These are phyloP conservation scores for Lottia gigantea DNA, from an alignment of 2,888 invertebrate genomes.

Conservation along the genomic window DNA sequence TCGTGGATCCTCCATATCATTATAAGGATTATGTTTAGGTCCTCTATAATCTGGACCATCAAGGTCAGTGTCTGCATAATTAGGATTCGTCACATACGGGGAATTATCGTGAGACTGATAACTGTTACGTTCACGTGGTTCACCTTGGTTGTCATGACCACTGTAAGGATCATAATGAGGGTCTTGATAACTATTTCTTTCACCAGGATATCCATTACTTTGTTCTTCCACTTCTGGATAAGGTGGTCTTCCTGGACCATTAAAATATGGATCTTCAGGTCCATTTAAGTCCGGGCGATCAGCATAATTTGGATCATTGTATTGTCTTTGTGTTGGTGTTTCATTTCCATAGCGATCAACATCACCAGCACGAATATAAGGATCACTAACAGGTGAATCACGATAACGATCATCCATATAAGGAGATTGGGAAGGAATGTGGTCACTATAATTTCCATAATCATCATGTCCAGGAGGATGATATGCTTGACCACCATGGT, in stretches of 20 bases:
- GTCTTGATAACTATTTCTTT: conserved; percentile 37
- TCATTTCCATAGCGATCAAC: conserved; percentile 18
- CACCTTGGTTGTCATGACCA: conserved; percentile 16
- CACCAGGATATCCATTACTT: conserved; percentile 12
- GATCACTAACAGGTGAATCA: conserved; percentile 26
- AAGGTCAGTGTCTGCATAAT: conserved; percentile 1
- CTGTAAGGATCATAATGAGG: conserved; percentile 25
- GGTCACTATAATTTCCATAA: conserved; percentile 27
- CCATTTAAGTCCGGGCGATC: conserved; percentile 12
- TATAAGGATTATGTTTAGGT: not conserved
- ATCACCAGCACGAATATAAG: conserved; percentile 18
- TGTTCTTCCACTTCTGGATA: not conserved
- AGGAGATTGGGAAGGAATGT: conserved; percentile 16
- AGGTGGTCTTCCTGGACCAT: conserved; percentile 11
- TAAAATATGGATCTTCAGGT: conserved; percentile 27
- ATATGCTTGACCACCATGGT: conserved; percentile 17
- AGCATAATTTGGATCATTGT: conserved; percentile 15
- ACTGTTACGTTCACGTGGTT: not conserved
- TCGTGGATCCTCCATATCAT: not conserved
- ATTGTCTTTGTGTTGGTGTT: conserved; percentile 21
- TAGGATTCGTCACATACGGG: not conserved
- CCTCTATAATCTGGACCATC: conserved; percentile 20
- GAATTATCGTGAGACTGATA: conserved; percentile 4
- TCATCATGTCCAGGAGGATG: not conserved
- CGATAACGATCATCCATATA: conserved; percentile 17